Evolutionary conservation across 2,797 vertebrate species (phyloP).

Genomic region (Ambastaia sidthimunki): DNA sequence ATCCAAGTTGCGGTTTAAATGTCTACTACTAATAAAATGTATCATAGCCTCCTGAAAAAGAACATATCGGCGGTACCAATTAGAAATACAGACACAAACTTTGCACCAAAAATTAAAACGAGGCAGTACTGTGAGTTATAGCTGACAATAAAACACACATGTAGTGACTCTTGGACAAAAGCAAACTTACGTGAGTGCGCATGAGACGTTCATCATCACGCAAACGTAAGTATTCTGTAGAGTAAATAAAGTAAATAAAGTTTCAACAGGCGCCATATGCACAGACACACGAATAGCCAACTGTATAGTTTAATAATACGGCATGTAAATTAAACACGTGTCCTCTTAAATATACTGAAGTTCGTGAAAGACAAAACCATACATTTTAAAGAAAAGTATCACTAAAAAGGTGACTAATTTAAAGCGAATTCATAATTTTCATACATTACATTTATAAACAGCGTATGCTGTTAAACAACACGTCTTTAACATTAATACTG

Average conservation of each 20-base stretch:
- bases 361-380: too few species aligned
- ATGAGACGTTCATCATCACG: constrained; percentile 43
- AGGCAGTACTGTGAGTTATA: not conserved
- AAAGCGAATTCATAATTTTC: not conserved
- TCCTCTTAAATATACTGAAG: not conserved
- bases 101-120: not conserved
- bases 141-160: not conserved
- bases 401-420: not conserved
- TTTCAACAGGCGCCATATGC: not conserved
- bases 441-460: not conserved
- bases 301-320: not conserved
- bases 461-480: not conserved
- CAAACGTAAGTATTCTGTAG: constrained; percentile 36
- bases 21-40: constrained; percentile 56
- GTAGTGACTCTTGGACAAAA: not conserved
- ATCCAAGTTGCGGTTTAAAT: not conserved
- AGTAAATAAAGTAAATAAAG: constrained; percentile 2
- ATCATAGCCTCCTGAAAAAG: constrained; percentile 67
- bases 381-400: not conserved
- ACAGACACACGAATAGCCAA: not conserved
- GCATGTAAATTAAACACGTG: too few species aligned
- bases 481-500: not conserved
- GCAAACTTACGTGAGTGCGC: constrained; percentile 68
- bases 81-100: not conserved
- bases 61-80: not conserved